phyloP scores from a whole-genome alignment of 1,140 invertebrate species.

The Laodelphax striatellus region DNA sequence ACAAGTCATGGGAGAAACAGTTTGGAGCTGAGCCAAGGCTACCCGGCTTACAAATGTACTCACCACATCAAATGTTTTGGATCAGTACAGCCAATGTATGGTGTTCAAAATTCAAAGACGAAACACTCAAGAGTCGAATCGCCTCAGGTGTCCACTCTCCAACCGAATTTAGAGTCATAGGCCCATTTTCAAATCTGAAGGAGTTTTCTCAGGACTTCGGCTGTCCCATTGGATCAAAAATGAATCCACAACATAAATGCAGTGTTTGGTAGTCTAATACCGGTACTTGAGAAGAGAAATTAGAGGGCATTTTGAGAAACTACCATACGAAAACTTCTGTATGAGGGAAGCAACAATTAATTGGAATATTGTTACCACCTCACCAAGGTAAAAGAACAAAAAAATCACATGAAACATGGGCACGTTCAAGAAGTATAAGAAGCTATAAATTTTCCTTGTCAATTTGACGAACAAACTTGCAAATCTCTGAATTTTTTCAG shows the following conservation, averaged over 20 bases:
- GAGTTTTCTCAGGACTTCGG: conserved; percentile 78
- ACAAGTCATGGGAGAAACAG: conserved; percentile 28
- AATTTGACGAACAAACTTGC: too few relatives aligned
- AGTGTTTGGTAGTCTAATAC: conserved; percentile 53
- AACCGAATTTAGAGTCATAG: conserved; percentile 66
- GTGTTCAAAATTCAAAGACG: conserved; percentile 38
- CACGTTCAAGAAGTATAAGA: too few relatives aligned
- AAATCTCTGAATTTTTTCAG: too few relatives aligned
- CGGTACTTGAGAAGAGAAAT: too few relatives aligned
- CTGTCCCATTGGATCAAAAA: conserved; percentile 61
- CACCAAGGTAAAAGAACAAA: too few relatives aligned
- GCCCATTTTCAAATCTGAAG: conserved; percentile 75
- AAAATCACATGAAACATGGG: too few relatives aligned
- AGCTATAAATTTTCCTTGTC: too few relatives aligned
- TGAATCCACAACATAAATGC: conserved; percentile 84
- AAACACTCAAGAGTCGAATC: not conserved
- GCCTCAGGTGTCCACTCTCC: conserved; percentile 45
- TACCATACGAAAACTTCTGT: too few relatives aligned
- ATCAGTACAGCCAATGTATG: conserved; percentile 47
- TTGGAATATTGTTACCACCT: too few relatives aligned
- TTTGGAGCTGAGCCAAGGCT: conserved; percentile 29
- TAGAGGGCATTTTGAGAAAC: not conserved
- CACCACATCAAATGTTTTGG: conserved; percentile 46
- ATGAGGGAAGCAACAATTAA: too few relatives aligned
- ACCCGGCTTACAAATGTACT: conserved; percentile 32